Evolutionary conservation across 2,797 vertebrate species (phyloP).

Genomic region (Mastacembelus armatus): DNA sequence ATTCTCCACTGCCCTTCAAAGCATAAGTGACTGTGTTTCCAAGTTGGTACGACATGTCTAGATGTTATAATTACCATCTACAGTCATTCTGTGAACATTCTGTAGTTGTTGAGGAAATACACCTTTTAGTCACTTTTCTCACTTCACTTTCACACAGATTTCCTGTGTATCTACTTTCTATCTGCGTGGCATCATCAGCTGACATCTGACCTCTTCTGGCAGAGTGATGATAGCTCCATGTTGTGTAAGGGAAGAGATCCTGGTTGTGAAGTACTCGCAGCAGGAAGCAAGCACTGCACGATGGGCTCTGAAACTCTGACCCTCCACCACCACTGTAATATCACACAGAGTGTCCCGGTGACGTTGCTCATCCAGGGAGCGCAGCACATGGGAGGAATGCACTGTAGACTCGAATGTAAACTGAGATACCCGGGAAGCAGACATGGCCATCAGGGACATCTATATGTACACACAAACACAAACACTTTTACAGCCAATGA

Average conservation of each 20-base stretch:
- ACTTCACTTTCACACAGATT: slow-evolving; percentile 32
- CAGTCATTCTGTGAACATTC: too few species aligned
- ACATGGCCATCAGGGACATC: slow-evolving; percentile 83
- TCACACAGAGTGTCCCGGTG: slow-evolving; percentile 91
- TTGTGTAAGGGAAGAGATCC: slow-evolving; percentile 81
- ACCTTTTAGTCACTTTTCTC: slow-evolving; percentile 11
- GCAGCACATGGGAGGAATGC: slow-evolving; percentile 89
- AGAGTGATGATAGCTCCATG: slow-evolving; percentile 84
- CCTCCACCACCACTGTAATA: slow-evolving; percentile 90
- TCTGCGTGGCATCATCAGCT: not conserved
- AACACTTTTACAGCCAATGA: not conserved
- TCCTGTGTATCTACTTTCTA: not conserved
- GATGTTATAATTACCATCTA: too few species aligned
- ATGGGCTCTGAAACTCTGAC: slow-evolving; percentile 91
- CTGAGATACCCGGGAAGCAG: slow-evolving; percentile 84
- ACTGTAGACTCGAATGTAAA: slow-evolving; percentile 94
- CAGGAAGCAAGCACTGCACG: slow-evolving; percentile 92
- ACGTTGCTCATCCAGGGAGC: slow-evolving; percentile 91
- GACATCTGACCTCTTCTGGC: slow-evolving; percentile 89
- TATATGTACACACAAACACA: slow-evolving; percentile 41
- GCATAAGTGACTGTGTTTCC: too few species aligned
- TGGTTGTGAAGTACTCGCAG: slow-evolving; percentile 90
- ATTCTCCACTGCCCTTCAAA: too few species aligned
- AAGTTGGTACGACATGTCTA: too few species aligned
- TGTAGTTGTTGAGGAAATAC: slow-evolving; percentile 17